phyloP scores from a whole-genome alignment of 2,888 invertebrate species.

The Hypolimnas misippus region DNA sequence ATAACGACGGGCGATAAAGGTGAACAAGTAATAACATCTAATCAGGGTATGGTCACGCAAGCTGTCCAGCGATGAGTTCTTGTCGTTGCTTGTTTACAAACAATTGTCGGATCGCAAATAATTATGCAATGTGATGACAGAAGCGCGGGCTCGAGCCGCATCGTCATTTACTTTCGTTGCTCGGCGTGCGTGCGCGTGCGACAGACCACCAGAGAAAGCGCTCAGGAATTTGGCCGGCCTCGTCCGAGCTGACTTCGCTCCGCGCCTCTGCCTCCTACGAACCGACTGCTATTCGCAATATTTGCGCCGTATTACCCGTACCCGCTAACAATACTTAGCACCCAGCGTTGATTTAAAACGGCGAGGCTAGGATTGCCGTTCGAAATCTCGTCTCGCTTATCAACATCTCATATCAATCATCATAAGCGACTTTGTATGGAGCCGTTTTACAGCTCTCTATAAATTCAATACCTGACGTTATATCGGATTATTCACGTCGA shows the following conservation, averaged over 20 bases:
- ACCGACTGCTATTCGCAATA: conserved; percentile 32
- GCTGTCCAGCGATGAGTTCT: conserved; percentile 61
- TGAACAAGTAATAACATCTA: conserved; percentile 44
- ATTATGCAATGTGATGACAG: conserved; percentile 81
- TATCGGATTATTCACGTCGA: conserved; percentile 58
- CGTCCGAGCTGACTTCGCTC: conserved; percentile 39
- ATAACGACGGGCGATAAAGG: conserved; percentile 14
- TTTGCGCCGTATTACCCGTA: conserved; percentile 24
- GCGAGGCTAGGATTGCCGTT: conserved; percentile 22
- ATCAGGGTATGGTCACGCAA: conserved; percentile 73
- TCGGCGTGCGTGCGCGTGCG: conserved; percentile 56
- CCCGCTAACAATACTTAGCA: conserved; percentile 24
- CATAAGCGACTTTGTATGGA: conserved; percentile 51
- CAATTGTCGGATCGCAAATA: conserved; percentile 76
- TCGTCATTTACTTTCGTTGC: conserved; percentile 78
- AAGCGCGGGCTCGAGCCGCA: conserved; percentile 54
- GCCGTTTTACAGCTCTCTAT: conserved; percentile 74
- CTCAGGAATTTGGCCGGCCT: conserved; percentile 76
- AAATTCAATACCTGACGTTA: conserved; percentile 71
- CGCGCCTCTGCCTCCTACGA: conserved; percentile 25
- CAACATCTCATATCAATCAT: conserved; percentile 59
- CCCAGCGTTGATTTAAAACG: conserved; percentile 10
- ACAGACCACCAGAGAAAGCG: conserved; percentile 75
- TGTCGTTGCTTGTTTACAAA: conserved; percentile 78
- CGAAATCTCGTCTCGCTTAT: conserved; percentile 48